phyloP scores from a whole-genome alignment of 2,797 vertebrate species.

The Pseudotriccus pelzelni region DNA sequence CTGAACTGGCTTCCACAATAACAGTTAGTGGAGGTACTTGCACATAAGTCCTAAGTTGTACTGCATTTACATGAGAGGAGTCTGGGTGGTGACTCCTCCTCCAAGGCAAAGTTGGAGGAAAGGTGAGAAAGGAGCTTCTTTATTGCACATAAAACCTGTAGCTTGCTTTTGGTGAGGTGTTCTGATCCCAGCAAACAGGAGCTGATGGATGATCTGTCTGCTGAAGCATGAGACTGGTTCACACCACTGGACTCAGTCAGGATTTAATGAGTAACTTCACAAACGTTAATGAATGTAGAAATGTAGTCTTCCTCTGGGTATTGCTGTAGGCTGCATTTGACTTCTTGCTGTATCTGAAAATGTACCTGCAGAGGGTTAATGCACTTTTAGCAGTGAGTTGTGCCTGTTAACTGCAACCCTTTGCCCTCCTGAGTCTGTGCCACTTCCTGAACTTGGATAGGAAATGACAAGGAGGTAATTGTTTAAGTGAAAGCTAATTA shows the following conservation, averaged over 20 bases:
- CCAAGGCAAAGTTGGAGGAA: neutral
- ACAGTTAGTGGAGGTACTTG: neutral
- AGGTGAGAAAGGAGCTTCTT: neutral
- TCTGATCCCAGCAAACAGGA: neutral
- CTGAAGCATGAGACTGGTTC: neutral
- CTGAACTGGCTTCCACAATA: neutral
- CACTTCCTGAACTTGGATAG: slow-evolving; percentile 2
- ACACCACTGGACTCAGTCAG: neutral
- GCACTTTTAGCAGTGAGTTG: neutral
- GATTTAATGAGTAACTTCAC: slow-evolving; percentile 15
- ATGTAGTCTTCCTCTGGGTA: neutral
- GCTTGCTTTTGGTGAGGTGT: neutral
- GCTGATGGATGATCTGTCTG: neutral
- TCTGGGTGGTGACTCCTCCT: neutral
- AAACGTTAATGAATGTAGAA: slow-evolving; percentile 2
- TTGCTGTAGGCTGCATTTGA: neutral
- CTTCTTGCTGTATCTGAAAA: neutral
- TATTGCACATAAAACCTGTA: neutral
- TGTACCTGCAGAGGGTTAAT: neutral
- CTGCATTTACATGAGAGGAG: neutral
- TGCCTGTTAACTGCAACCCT: neutral
- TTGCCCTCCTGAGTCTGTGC: neutral
- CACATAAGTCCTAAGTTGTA: neutral
- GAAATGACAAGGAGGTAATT: slow-evolving; percentile 14
- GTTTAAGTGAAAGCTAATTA: slow-evolving; percentile 43